phyloP scores from a whole-genome alignment of 2,113 vertebrate genomes.

The Dipodomys stephensi region DNA sequence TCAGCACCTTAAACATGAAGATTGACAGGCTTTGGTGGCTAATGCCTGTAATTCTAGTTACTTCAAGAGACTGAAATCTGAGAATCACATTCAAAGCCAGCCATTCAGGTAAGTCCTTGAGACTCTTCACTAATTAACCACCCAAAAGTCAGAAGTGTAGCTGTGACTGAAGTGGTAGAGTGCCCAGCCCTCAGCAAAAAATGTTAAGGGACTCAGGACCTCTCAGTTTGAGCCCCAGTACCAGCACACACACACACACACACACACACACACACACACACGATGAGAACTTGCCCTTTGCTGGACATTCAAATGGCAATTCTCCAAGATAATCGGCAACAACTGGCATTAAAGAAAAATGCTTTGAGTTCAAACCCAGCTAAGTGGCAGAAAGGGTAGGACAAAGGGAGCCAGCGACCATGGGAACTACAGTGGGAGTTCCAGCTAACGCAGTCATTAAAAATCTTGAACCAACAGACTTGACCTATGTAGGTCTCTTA shows the following conservation, averaged over 20 bases:
- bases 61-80: too few relatives aligned
- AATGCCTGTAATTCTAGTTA: too few relatives aligned
- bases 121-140: too few relatives aligned
- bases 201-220: too few relatives aligned
- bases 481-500: background rate
- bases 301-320: background rate
- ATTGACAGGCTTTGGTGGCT: too few relatives aligned
- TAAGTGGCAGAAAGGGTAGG: background rate
- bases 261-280: background rate
- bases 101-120: too few relatives aligned
- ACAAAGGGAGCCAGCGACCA: background rate
- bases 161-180: too few relatives aligned
- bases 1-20: background rate
- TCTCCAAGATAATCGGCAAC: constrained; percentile 32
- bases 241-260: too few relatives aligned
- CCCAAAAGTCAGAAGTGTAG: too few relatives aligned
- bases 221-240: too few relatives aligned
- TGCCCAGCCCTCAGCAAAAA: too few relatives aligned
- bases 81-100: too few relatives aligned
- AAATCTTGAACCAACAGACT: background rate
- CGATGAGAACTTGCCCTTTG: background rate
- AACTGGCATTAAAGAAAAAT: constrained; percentile 46
- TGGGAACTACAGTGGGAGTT: background rate
- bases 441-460: background rate
- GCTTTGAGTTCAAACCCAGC: constrained; percentile 52